phyloP scores from a whole-genome alignment of 2,888 invertebrate species.

The Leptodirus hochenwartii region DNA sequence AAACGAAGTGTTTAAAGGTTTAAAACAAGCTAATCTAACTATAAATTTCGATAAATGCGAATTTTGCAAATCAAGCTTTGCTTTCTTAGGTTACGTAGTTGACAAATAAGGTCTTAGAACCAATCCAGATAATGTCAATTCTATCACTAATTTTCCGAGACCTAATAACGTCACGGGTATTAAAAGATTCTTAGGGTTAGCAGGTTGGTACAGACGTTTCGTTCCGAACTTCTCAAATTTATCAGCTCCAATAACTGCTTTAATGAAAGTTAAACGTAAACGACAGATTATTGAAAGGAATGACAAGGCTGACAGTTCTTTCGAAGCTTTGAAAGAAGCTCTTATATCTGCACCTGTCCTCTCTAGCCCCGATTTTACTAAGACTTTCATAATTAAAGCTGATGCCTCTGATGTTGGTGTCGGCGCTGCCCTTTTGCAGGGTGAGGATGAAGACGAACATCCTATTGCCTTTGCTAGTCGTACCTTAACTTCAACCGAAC shows the following conservation, averaged over 20 bases:
- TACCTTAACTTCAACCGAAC: constrained; percentile 13
- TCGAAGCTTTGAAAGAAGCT: constrained; percentile 8
- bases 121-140: constrained; percentile 11
- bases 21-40: background rate
- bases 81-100: constrained; percentile 11
- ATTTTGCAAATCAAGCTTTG: constrained; percentile 5
- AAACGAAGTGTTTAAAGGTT: background rate
- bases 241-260: constrained; percentile 6
- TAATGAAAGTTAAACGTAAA: constrained; percentile 6
- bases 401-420: constrained; percentile 15
- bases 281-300: constrained; percentile 6
- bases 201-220: constrained; percentile 9
- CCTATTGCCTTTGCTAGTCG: constrained; percentile 16
- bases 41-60: constrained; percentile 5
- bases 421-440: constrained; percentile 14
- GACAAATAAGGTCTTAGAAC: constrained; percentile 11
- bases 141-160: constrained; percentile 11
- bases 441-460: constrained; percentile 12
- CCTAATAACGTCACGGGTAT: constrained; percentile 11
- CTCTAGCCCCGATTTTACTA: constrained; percentile 14
- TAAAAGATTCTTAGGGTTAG: constrained; percentile 9
- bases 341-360: constrained; percentile 9
- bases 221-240: constrained; percentile 8
- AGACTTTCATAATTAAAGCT: constrained; percentile 15
- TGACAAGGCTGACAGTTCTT: constrained; percentile 5